Percentiles rank a stretch among this genome's conserved stretches.
phyloP scores from a whole-genome alignment of 2,888 invertebrate species.

The Prosopocoilus inquinatus region DNA sequence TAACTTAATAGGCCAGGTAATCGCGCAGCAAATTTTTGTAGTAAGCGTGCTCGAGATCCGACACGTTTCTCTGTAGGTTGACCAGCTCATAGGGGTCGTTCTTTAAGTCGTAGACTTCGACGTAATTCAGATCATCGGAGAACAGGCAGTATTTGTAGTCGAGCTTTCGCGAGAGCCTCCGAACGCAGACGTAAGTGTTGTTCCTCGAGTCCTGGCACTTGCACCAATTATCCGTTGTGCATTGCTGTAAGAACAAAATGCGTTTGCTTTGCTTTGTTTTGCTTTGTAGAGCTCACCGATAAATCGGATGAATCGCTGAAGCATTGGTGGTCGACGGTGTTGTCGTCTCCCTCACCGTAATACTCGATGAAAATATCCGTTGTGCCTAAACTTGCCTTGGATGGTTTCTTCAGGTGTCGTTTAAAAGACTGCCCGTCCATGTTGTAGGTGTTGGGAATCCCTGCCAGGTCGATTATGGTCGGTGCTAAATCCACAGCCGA shows the following conservation, averaged over 20 bases:
- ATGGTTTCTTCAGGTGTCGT: conserved; percentile 21
- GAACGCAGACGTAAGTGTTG: conserved; percentile 79
- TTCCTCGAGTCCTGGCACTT: conserved; percentile 84
- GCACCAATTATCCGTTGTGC: conserved; percentile 65
- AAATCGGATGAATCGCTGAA: conserved; percentile 63
- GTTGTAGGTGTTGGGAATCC: conserved; percentile 50
- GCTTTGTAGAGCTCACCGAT: conserved; percentile 53
- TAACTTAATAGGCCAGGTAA: not conserved
- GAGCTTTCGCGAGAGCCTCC: conserved; percentile 58
- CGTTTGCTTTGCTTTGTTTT: no score
- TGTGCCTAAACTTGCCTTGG: conserved; percentile 37
- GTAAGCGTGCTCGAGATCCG: not conserved
- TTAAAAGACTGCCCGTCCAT: conserved; percentile 66
- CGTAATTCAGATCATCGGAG: conserved; percentile 61
- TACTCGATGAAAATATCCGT: conserved; percentile 76
- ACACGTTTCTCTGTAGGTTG: conserved; percentile 57
- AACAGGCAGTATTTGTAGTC: conserved; percentile 67
- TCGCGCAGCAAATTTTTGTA: not conserved
- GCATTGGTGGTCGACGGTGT: conserved; percentile 60
- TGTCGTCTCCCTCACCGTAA: conserved; percentile 68
- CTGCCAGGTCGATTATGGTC: conserved; percentile 75
- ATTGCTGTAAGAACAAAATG: conserved; percentile 59
- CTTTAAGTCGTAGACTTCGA: conserved; percentile 74
- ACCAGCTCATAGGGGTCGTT: conserved; percentile 70
- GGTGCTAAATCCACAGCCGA: conserved; percentile 82